Percentiles rank a stretch among this genome's conserved stretches.
Conservation (phyloP, 2,797 vertebrate genomes). For the Pterois miles region DNA sequence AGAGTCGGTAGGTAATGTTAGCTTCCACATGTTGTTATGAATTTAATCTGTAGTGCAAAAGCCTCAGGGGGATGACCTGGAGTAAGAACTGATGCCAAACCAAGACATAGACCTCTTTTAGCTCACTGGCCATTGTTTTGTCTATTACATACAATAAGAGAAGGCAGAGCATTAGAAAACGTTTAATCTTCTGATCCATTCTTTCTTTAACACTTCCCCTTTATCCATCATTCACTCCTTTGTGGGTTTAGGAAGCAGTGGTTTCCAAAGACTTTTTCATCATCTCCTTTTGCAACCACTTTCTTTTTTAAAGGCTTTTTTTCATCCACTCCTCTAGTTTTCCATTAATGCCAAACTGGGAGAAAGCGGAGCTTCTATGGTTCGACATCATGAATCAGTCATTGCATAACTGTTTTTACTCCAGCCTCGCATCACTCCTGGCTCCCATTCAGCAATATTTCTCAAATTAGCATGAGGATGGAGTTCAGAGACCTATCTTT, state of each 20-base stretch:
- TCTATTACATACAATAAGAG: slow-evolving; percentile 30
- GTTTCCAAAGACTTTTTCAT: background rate
- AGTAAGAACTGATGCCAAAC: background rate
- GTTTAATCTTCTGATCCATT: slow-evolving; percentile 1
- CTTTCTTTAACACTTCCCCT: background rate
- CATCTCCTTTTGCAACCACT: background rate
- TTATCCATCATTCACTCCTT: background rate
- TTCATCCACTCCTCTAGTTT: background rate
- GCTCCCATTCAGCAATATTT: background rate
- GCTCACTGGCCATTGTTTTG: slow-evolving; percentile 29
- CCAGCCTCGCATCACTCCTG: background rate
- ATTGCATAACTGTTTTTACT: slow-evolving; percentile 12
- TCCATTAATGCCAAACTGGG: background rate
- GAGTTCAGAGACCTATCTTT: background rate
- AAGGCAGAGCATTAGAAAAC: slow-evolving; percentile 47
- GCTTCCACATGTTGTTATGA: background rate
- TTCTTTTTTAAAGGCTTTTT: slow-evolving; percentile 4
- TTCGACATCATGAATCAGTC: slow-evolving; percentile 25
- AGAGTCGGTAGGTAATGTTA: background rate
- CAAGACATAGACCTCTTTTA: slow-evolving; percentile 45
- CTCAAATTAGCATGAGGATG: background rate
- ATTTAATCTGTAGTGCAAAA: background rate
- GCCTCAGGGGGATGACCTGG: background rate
- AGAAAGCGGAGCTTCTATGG: background rate
- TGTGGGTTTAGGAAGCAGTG: slow-evolving; percentile 7